phyloP scores from a whole-genome alignment of 2,797 vertebrate species.

The Enteromius radiatus region DNA sequence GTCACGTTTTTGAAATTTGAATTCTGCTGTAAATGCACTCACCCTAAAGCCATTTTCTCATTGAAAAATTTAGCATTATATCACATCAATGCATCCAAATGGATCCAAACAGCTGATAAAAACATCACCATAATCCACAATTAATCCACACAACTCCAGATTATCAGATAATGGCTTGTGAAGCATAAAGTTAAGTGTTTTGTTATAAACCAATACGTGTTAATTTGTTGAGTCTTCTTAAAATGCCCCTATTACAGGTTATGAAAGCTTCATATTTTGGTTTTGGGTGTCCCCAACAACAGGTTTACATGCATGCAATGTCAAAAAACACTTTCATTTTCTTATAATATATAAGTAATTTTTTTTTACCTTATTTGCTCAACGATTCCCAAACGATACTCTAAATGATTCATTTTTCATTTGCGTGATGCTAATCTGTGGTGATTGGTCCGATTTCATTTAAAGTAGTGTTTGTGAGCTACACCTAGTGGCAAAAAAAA shows the following conservation, averaged over 20 bases:
- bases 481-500: no score
- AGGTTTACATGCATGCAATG: no score
- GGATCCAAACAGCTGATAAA: neutral
- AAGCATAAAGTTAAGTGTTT: neutral
- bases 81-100: neutral
- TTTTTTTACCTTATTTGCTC: no score
- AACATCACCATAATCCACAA: neutral
- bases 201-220: neutral
- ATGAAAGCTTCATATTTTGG: no score
- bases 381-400: no score
- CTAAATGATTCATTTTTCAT: no score
- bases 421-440: no score
- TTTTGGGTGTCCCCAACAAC: no score
- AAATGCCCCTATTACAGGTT: neutral
- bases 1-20: slow-evolving; percentile 2
- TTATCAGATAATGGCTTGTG: neutral
- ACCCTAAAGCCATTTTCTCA: neutral
- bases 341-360: no score
- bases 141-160: neutral
- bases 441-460: no score
- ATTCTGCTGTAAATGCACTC: neutral
- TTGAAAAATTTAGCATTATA: neutral
- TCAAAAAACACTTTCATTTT: no score
- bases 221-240: neutral
- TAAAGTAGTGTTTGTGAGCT: no score